Evolutionary conservation across 2,113 vertebrate genomes (phyloP).

Genomic region (Okapia johnstoni): DNA sequence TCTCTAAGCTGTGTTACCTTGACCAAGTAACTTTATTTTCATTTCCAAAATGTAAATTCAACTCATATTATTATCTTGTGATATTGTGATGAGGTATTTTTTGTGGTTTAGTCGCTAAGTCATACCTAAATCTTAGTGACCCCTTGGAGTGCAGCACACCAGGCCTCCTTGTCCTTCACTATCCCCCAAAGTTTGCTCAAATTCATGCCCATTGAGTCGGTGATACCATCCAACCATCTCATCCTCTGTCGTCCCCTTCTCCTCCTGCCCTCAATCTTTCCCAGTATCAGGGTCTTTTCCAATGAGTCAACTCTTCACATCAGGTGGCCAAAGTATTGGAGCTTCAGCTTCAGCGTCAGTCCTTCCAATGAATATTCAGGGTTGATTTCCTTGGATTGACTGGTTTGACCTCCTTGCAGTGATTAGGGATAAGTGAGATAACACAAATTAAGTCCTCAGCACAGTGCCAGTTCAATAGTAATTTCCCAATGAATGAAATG

Average conservation of each 20-base stretch:
- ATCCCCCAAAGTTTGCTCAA: not conserved
- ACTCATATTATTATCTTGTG: not conserved
- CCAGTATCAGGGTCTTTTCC: not conserved
- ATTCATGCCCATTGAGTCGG: not conserved
- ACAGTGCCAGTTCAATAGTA: not conserved
- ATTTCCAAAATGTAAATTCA: not conserved
- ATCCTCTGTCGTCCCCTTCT: not conserved
- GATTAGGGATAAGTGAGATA: not conserved
- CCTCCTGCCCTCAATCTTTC: not conserved
- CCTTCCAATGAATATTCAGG: not conserved
- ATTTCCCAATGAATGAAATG: not conserved
- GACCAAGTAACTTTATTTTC: not conserved
- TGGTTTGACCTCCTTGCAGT: not conserved
- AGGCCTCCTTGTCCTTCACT: not conserved
- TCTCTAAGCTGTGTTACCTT: not conserved
- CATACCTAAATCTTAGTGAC: not conserved
- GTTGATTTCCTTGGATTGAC: not conserved
- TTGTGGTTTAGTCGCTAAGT: not conserved
- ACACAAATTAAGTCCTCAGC: not conserved
- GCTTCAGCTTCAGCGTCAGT: not conserved
- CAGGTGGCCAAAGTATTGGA: not conserved
- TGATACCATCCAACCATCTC: not conserved
- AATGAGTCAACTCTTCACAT: not conserved
- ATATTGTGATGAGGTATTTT: not conserved
- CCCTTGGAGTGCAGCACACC: not conserved